Conservation (phyloP, 2,888 invertebrate species). For the Thymelicus lineola region DNA sequence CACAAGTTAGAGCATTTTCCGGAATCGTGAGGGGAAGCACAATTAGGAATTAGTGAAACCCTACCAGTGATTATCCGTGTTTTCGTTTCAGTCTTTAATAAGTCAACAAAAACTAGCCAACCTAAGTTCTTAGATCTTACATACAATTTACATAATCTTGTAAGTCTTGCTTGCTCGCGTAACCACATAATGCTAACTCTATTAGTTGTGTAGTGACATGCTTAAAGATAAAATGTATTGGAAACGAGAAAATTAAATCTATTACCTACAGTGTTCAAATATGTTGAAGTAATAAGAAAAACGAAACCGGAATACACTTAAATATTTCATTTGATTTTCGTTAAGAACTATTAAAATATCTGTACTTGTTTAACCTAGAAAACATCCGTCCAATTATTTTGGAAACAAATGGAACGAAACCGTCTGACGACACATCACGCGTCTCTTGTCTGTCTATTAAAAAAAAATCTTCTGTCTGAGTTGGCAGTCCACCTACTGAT, state of each 20-base stretch:
- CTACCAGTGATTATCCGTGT: constrained; percentile 37
- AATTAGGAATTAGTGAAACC: constrained; percentile 40
- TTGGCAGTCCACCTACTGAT: constrained; percentile 16
- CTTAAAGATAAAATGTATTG: constrained; percentile 8
- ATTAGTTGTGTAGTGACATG: constrained; percentile 21
- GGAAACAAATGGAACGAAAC: background rate
- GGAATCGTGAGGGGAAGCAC: constrained; percentile 35
- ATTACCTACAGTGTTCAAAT: background rate
- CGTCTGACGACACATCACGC: background rate
- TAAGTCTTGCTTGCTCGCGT: constrained; percentile 16
- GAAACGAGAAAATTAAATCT: background rate
- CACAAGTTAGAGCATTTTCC: constrained; percentile 25
- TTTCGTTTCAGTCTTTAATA: constrained; percentile 12
- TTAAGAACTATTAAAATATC: background rate
- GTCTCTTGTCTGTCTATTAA: constrained; percentile 6
- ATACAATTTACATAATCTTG: constrained; percentile 28
- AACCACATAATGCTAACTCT: constrained; percentile 17
- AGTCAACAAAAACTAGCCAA: constrained; percentile 9
- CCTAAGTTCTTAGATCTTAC: constrained; percentile 13
- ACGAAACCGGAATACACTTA: no score
- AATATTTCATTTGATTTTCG: no score
- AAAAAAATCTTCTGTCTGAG: constrained; percentile 5
- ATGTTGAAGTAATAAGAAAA: no score
- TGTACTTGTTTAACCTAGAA: background rate
- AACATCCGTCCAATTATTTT: background rate